Evolutionary conservation across 2,113 vertebrate genomes (phyloP).

Genomic region (Perca fluviatilis): DNA sequence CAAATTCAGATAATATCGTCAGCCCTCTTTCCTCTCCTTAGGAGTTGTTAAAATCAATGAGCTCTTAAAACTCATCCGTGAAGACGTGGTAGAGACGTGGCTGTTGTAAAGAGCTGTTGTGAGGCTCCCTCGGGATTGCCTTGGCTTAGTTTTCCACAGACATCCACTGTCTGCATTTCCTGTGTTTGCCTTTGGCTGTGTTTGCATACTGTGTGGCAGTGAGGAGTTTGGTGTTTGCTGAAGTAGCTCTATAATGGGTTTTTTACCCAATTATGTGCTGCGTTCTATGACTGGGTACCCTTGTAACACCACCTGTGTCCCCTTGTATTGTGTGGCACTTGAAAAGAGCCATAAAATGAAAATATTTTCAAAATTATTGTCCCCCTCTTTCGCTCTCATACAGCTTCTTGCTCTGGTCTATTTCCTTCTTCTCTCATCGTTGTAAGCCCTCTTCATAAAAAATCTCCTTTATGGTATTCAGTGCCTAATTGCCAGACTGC

Average conservation of each 20-base stretch:
- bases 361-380: slow-evolving; percentile 55
- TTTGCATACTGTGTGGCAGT: slow-evolving; percentile 60
- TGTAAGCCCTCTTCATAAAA: slow-evolving; percentile 57
- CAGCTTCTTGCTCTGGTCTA: slow-evolving; percentile 39
- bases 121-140: slow-evolving; percentile 55
- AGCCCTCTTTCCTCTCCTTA: slow-evolving; percentile 69
- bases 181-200: slow-evolving; percentile 65
- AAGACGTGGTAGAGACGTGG: slow-evolving; percentile 53
- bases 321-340: slow-evolving; percentile 65
- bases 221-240: slow-evolving; percentile 49
- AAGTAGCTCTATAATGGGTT: slow-evolving; percentile 59
- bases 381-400: slow-evolving; percentile 42
- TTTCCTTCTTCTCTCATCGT: slow-evolving; percentile 60
- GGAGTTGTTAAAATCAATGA: slow-evolving; percentile 82
- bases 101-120: slow-evolving; percentile 59
- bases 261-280: slow-evolving; percentile 56
- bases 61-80: slow-evolving; percentile 77
- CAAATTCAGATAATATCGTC: slow-evolving; percentile 74
- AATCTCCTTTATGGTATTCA: slow-evolving; percentile 69
- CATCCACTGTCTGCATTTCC: slow-evolving; percentile 62
- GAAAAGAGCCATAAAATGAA: slow-evolving; percentile 57
- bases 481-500: slow-evolving; percentile 77
- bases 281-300: slow-evolving; percentile 47
- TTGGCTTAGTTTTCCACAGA: slow-evolving; percentile 63
- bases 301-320: slow-evolving; percentile 72